These are phyloP conservation scores for Lerema accius DNA, from an alignment of 1,140 invertebrate species.

Conservation along the genomic window DNA sequence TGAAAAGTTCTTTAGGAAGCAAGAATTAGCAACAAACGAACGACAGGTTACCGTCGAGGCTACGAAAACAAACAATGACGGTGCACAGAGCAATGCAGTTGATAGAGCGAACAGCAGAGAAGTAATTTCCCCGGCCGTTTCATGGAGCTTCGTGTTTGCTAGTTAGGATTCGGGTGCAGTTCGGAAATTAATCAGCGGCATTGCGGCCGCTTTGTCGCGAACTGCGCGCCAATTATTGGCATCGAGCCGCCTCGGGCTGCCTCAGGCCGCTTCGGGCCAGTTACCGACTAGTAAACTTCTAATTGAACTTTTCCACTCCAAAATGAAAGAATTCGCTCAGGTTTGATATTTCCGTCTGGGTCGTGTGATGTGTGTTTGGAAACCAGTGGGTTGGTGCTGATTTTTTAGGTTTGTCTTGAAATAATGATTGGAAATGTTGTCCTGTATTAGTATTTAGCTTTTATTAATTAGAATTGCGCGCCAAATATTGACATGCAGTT, in stretches of 20 bases:
- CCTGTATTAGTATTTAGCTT: no score
- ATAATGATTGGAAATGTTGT: no score
- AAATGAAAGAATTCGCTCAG: neutral
- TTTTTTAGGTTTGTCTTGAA: no score
- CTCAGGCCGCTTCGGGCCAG: neutral
- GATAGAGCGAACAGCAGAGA: slow-evolving; percentile 47
- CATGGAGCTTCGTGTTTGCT: slow-evolving; percentile 69
- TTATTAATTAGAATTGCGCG: no score
- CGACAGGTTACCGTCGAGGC: neutral
- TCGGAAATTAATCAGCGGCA: slow-evolving; percentile 71
- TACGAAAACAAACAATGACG: slow-evolving; percentile 37
- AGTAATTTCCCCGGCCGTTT: slow-evolving; percentile 58
- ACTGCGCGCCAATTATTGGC: slow-evolving; percentile 27
- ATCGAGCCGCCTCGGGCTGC: slow-evolving; percentile 4
- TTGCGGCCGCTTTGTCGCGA: slow-evolving; percentile 22
- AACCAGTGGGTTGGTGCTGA: no score
- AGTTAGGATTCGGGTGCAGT: slow-evolving; percentile 79
- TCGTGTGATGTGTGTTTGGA: neutral
- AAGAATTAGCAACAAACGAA: neutral
- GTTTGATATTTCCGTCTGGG: neutral
- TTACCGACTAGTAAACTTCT: slow-evolving; percentile 19
- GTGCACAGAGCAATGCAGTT: slow-evolving; percentile 40
- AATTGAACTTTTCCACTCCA: slow-evolving; percentile 23
- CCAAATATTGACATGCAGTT: no score
- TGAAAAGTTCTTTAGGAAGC: no score